Evolutionary conservation across 2,888 invertebrate species (phyloP).

Genomic region (Drosophila nr. perissopoda): DNA sequence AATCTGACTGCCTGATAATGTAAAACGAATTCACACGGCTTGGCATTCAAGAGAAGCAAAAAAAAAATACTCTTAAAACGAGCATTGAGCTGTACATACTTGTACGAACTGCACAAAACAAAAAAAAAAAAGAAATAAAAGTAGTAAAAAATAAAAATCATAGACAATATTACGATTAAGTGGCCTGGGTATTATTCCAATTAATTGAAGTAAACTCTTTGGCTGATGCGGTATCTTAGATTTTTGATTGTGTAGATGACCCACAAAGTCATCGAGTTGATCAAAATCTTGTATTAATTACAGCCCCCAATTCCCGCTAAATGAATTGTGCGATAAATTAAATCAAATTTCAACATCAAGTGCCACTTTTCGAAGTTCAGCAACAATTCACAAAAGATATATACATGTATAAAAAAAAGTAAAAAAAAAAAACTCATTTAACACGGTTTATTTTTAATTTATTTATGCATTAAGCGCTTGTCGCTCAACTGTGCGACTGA

Average conservation of each 20-base stretch:
- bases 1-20: constrained; percentile 50
- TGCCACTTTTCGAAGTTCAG: constrained; percentile 43
- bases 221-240: constrained; percentile 19
- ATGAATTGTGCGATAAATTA: constrained; percentile 31
- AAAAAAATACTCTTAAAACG: constrained; percentile 31
- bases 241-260: constrained; percentile 39
- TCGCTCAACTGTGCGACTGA: constrained; percentile 47
- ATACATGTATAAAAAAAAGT: neutral
- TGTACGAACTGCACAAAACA: neutral
- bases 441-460: constrained; percentile 67
- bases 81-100: constrained; percentile 47
- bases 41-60: constrained; percentile 31
- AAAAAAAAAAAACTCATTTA: constrained; percentile 47
- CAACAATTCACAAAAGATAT: constrained; percentile 33
- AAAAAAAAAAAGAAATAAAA: neutral
- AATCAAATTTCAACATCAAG: constrained; percentile 42
- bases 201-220: constrained; percentile 44
- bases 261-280: constrained; percentile 38
- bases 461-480: constrained; percentile 64
- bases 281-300: constrained; percentile 47
- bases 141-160: constrained; percentile 6
- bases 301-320: constrained; percentile 2
- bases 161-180: constrained; percentile 43
- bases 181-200: constrained; percentile 39
- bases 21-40: constrained; percentile 58